phyloP scores from a whole-genome alignment of 2,113 vertebrate genomes.

The Pelodiscus sinensis region DNA sequence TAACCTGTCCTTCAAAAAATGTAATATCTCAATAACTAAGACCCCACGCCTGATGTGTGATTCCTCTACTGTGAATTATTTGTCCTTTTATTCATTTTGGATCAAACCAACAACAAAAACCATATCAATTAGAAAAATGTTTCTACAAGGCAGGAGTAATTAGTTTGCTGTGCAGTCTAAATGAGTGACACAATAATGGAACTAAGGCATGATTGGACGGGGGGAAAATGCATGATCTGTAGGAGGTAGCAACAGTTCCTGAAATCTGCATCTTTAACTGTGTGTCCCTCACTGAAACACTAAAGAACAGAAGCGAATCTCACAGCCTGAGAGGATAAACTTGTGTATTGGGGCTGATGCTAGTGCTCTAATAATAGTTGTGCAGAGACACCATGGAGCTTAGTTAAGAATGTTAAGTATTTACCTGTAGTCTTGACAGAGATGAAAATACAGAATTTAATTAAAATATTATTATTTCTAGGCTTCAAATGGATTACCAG shows the following conservation, averaged over 20 bases:
- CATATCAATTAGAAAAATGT: neutral
- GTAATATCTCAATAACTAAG: neutral
- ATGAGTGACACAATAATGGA: neutral
- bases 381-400: neutral
- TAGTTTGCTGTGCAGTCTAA: neutral
- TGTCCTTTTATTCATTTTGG: neutral
- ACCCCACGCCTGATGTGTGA: neutral
- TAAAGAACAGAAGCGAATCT: neutral
- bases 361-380: neutral
- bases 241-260: neutral
- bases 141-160: neutral
- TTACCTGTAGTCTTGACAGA: neutral
- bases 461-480: conserved; percentile 43
- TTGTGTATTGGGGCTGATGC: neutral
- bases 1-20: neutral
- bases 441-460: neutral
- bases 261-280: neutral
- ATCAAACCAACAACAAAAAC: neutral
- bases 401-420: neutral
- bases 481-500: conserved; percentile 80
- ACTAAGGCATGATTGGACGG: neutral
- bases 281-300: neutral
- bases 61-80: neutral
- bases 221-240: neutral
- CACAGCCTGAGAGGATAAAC: neutral